phyloP scores from a whole-genome alignment of 1,140 invertebrate genomes.

The Ips nitidus region DNA sequence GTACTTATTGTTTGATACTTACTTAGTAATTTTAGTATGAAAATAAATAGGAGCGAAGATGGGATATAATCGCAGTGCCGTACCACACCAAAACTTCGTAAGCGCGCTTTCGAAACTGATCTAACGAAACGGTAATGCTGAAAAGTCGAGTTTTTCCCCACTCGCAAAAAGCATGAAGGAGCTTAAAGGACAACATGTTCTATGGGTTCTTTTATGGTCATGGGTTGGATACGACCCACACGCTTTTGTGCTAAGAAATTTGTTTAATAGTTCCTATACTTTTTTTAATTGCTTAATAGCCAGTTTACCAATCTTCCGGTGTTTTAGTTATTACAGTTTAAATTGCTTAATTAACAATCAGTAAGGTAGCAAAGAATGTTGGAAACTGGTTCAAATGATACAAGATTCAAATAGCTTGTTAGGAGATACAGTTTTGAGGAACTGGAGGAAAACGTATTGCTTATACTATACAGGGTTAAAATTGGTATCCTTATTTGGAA shows the following conservation, averaged over 20 bases:
- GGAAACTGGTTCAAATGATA: too few species aligned
- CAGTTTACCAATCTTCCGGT: too few species aligned
- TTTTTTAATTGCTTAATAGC: too few species aligned
- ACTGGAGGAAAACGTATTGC: too few species aligned
- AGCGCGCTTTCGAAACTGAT: constrained; percentile 33
- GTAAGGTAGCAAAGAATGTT: too few species aligned
- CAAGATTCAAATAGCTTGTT: too few species aligned
- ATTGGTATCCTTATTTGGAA: too few species aligned
- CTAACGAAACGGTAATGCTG: constrained; percentile 9
- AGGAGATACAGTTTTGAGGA: too few species aligned
- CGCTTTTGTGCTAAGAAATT: not conserved
- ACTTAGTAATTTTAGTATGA: constrained; percentile 35
- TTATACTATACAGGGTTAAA: too few species aligned
- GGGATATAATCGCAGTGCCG: constrained; percentile 15
- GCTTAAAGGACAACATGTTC: constrained; percentile 32
- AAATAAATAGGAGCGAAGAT: constrained; percentile 32
- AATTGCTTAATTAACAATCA: too few species aligned
- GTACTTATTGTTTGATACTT: constrained; percentile 5
- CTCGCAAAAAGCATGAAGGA: constrained; percentile 6
- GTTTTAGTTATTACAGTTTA: too few species aligned
- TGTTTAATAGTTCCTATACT: too few species aligned
- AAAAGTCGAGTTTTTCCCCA: constrained; percentile 13
- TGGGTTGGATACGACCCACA: constrained; percentile 27
- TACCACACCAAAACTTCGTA: constrained; percentile 34
- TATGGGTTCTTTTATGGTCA: constrained; percentile 30